Conservation (phyloP, 35 echinoderm and acorn worm species). For the Anneissia japonica region DNA sequence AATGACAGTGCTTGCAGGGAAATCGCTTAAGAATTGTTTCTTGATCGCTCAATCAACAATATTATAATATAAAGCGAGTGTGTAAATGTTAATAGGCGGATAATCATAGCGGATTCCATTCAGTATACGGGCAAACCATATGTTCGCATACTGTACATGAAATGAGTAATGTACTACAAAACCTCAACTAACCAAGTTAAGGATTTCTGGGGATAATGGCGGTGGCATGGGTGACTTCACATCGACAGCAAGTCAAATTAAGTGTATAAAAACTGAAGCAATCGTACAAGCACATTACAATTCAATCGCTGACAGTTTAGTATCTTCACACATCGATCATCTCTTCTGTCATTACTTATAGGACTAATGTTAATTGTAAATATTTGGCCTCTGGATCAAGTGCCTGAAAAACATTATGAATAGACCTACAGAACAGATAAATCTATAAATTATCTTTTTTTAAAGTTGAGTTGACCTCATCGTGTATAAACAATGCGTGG, state of each 20-base stretch:
- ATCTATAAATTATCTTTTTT: no score
- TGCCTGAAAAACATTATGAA: no score
- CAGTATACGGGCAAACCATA: background rate
- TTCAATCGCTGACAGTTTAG: background rate
- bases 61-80: background rate
- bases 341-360: background rate
- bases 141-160: background rate
- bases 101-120: background rate
- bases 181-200: background rate
- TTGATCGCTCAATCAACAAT: constrained; percentile 1
- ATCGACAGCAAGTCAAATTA: background rate
- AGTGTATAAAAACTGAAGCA: background rate
- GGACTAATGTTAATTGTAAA: no score
- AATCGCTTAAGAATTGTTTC: background rate
- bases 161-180: background rate
- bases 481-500: no score
- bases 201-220: background rate
- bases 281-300: background rate
- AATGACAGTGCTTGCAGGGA: background rate
- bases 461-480: no score
- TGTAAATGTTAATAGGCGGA: background rate
- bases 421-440: no score
- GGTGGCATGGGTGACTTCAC: background rate
- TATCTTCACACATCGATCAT: background rate
- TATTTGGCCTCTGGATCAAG: no score